Conservation (phyloP, 2,113 vertebrate species). For the Rhizomys pruinosus region DNA sequence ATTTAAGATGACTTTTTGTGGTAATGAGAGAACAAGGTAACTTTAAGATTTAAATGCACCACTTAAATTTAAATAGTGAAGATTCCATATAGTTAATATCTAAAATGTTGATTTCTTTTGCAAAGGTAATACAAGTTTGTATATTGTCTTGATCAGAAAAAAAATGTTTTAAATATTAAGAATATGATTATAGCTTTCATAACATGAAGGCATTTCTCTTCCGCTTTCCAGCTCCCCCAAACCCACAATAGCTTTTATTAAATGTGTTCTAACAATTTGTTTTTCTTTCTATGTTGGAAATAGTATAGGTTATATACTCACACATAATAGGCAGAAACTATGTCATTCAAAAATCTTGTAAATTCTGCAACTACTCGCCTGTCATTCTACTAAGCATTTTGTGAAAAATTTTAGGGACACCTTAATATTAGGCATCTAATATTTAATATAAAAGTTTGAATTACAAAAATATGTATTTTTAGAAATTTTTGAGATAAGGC, state of each 20-base stretch:
- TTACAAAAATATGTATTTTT: background rate
- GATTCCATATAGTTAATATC: background rate
- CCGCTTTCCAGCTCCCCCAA: background rate
- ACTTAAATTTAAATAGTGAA: constrained; percentile 41
- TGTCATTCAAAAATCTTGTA: constrained; percentile 36
- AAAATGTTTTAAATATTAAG: constrained; percentile 26
- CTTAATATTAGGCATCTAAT: constrained; percentile 20
- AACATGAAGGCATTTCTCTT: background rate
- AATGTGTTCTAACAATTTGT: background rate
- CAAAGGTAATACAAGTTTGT: background rate
- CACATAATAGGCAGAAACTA: background rate
- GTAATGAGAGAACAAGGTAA: background rate
- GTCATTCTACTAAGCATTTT: constrained; percentile 22
- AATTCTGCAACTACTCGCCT: constrained; percentile 34
- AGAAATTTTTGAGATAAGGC: background rate
- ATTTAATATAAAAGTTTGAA: constrained; percentile 17
- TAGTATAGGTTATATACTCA: constrained; percentile 18
- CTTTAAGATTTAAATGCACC: background rate
- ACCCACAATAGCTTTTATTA: fast-evolving
- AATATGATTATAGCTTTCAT: background rate
- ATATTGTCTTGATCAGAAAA: constrained; percentile 45
- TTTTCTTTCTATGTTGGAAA: background rate
- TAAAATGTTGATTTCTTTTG: constrained; percentile 43
- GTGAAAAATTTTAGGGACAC: background rate
- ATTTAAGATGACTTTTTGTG: constrained; percentile 21